Percentiles rank a stretch among this genome's conserved stretches.
Evolutionary conservation across 2,797 vertebrate genomes (phyloP).

Genomic region (Erethizon dorsatum): DNA sequence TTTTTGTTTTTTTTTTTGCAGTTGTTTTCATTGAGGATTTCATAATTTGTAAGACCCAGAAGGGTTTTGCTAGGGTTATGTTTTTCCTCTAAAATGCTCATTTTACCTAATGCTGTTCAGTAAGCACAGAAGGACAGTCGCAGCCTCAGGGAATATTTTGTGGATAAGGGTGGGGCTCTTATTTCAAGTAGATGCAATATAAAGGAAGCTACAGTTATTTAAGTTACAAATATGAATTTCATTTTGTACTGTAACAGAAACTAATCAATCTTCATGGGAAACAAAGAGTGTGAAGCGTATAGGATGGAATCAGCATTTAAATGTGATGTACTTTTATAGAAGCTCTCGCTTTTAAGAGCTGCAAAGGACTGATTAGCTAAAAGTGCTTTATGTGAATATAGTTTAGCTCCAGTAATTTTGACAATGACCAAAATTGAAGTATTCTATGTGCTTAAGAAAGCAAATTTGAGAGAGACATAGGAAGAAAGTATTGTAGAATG

Average conservation of each 20-base stretch:
- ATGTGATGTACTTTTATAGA: conserved; percentile 24
- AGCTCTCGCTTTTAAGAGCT: neutral
- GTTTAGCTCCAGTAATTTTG: conserved; percentile 60
- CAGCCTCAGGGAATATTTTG: conserved; percentile 33
- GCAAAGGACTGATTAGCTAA: conserved; percentile 50
- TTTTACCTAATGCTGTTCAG: neutral
- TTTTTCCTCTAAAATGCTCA: neutral
- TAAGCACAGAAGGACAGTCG: conserved; percentile 35
- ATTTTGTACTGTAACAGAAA: conserved; percentile 60
- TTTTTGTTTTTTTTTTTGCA: neutral
- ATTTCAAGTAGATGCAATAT: conserved; percentile 28
- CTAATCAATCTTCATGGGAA: conserved; percentile 68
- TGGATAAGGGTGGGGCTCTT: neutral
- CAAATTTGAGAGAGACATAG: neutral
- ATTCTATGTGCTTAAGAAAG: conserved; percentile 33
- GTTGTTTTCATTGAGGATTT: conserved; percentile 42
- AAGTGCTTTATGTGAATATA: neutral
- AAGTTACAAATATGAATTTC: conserved; percentile 68
- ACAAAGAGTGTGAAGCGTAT: neutral
- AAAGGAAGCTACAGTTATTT: conserved; percentile 60
- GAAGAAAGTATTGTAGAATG: neutral
- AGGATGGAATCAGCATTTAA: conserved; percentile 61
- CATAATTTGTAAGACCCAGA: neutral
- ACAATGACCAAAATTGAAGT: neutral
- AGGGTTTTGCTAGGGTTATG: neutral